Base-by-base conservation (phyloP, 2,797 vertebrate species). In the Sylvia borin region DNA sequence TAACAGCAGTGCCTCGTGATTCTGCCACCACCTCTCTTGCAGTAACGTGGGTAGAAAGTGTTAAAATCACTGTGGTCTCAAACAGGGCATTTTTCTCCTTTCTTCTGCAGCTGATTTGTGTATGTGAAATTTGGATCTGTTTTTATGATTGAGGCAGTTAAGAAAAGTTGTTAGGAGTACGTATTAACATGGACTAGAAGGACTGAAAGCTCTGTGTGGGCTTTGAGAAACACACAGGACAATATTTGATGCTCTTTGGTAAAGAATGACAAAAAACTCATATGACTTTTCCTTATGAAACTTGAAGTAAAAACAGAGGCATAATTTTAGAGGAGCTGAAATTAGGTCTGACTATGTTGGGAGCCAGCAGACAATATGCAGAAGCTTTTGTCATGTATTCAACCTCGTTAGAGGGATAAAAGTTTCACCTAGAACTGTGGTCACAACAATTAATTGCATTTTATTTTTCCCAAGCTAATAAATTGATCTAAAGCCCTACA, bases 161-260 rank as follows among this genome's bases (percentile, higher is more conserved):
- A 85, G 32, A 93, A 81, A 92, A 90, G 18, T n/a, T 91, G 27
- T 10, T 62, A 88, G 40, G 11, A 57, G 17, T 95, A 34, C n/a
- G 32, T 43, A 65, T 65, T 84, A 76, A 47, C 18, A 50, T 31
- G 53, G 31, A 67, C 36, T 82, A 66, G 74, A 50, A 67, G 60
- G 31, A 77, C 61, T 82, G 42, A 76, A 91, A 96, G 53, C 36
- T 94, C 80, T 81, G 58, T 29, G 54, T 43, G 72, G 94, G n/a
- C 80, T 74, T 93, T 75, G 40, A 24, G 77, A 95, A 93, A 86
- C 50, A 76, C 4, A 26, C 17, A 94, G 80, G 92, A 91, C 6
- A 92, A 65, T 11, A 32, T 71, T 78, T 84, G 29, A 55, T 87
- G 4, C 18, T 58, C 53, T 94, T 97, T 96, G 81, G 42, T 81